A percentile compares a stretch with the other conserved stretches of the same genome.
These are phyloP conservation scores for Polypedilum vanderplanki DNA, from an alignment of 1,140 invertebrate species.

Conservation along the genomic window DNA sequence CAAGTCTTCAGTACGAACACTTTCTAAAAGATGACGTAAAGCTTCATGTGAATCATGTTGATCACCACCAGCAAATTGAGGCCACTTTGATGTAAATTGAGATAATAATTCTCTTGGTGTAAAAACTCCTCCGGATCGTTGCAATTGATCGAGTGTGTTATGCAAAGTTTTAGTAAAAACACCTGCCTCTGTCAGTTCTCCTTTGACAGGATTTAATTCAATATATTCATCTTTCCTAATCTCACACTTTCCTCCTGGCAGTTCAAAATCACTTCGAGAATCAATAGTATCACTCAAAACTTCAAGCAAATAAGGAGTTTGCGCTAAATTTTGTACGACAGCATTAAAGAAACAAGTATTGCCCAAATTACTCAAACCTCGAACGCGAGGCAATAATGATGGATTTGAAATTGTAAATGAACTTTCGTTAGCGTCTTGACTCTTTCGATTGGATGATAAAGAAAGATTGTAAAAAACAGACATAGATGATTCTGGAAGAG, in stretches of 20 bases:
- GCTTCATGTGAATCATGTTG: conserved; percentile 97
- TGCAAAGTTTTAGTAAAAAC: conserved; percentile 60
- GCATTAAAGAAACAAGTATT: conserved; percentile 97
- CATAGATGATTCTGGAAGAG: neutral
- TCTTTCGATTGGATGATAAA: conserved; percentile 11
- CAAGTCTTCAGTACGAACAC: conserved; percentile 61
- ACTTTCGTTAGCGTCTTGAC: conserved; percentile 31
- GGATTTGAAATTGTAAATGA: neutral
- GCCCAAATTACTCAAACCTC: conserved; percentile 78
- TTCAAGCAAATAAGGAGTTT: conserved; percentile 72
- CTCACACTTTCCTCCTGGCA: conserved; percentile 61
- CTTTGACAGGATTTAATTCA: conserved; percentile 55
- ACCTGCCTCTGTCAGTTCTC: conserved; percentile 62
- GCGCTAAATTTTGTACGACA: conserved; percentile 83
- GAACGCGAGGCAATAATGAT: conserved; percentile 46
- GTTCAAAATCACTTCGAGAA: conserved; percentile 57
- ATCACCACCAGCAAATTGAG: conserved; percentile 84
- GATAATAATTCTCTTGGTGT: conserved; percentile 66
- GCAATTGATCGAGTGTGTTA: conserved; percentile 62
- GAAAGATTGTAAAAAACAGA: neutral
- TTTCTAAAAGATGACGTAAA: conserved; percentile 79
- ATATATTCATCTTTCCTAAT: conserved; percentile 45
- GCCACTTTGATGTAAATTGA: conserved; percentile 65
- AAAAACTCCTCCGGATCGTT: conserved; percentile 53
- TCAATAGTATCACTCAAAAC: conserved; percentile 62